These are phyloP conservation scores for Eupithecia subumbrata DNA, from an alignment of 2,888 invertebrate species.

Conservation along the genomic window DNA sequence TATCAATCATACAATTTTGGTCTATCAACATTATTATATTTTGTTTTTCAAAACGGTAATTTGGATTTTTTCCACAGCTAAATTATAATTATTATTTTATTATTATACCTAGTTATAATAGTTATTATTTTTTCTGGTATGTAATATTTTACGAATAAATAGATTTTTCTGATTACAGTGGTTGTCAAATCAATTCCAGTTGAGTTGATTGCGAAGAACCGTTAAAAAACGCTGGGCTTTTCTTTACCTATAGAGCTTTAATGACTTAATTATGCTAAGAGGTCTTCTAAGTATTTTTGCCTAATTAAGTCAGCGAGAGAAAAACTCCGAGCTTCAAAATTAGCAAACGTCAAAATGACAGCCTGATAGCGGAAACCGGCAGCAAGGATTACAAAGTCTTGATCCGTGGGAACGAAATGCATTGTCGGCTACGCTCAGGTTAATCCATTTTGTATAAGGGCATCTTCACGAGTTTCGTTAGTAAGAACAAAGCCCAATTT, in stretches of 20 bases:
- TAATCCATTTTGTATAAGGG: slow-evolving; percentile 67
- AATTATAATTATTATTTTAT: too few relatives aligned
- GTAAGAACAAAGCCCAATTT: slow-evolving; percentile 45
- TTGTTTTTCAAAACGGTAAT: too few relatives aligned
- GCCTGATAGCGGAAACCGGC: slow-evolving; percentile 22
- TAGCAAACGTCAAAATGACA: slow-evolving; percentile 32
- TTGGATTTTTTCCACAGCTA: too few relatives aligned
- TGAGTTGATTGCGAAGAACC: background rate
- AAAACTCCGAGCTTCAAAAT: slow-evolving; percentile 11
- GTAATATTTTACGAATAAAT: too few relatives aligned
- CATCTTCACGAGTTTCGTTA: slow-evolving; percentile 48
- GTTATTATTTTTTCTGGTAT: too few relatives aligned
- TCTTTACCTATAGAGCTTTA: background rate
- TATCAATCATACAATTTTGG: too few relatives aligned
- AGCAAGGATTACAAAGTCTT: slow-evolving; percentile 8
- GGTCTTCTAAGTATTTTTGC: too few relatives aligned
- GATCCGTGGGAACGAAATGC: slow-evolving; percentile 66
- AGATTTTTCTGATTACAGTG: too few relatives aligned
- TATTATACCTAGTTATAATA: too few relatives aligned
- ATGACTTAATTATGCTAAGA: too few relatives aligned
- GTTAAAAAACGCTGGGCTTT: background rate
- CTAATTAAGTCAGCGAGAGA: background rate
- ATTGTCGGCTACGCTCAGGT: slow-evolving; percentile 57
- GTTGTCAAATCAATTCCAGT: background rate
- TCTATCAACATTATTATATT: too few relatives aligned